These are phyloP conservation scores for Noctua janthe DNA, from an alignment of 2,888 invertebrate genomes.

Conservation along the genomic window DNA sequence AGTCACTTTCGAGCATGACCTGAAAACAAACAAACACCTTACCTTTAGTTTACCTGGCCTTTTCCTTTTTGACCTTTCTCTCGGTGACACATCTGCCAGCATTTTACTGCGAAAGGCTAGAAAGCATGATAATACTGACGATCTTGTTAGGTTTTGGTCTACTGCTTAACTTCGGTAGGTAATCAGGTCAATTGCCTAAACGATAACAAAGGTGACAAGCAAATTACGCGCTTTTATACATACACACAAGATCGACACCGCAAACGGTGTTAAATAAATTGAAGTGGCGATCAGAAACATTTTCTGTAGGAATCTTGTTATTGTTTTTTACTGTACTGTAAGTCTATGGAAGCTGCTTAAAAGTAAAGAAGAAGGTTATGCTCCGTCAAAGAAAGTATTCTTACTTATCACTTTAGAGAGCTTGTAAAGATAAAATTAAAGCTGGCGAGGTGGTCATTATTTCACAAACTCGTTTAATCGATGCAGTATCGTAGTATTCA, in stretches of 20 bases:
- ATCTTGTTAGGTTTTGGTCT: neutral
- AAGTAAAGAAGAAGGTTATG: neutral
- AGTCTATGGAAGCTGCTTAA: neutral
- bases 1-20: neutral
- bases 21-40: neutral
- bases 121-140: neutral
- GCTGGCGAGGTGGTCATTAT: neutral
- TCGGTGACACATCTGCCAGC: neutral
- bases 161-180: neutral
- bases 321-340: neutral
- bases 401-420: neutral
- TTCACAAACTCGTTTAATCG: slow-evolving; percentile 48
- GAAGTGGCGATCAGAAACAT: neutral
- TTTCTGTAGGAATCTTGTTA: neutral
- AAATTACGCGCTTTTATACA: neutral
- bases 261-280: slow-evolving; percentile 1
- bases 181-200: slow-evolving; percentile 2
- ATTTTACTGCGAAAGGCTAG: neutral
- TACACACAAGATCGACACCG: neutral
- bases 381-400: neutral
- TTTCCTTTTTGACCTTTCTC: neutral
- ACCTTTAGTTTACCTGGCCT: neutral
- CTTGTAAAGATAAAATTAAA: neutral
- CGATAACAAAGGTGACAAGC: slow-evolving; percentile 15
- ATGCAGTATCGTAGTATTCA: slow-evolving; percentile 48